Conservation (phyloP, 1,140 invertebrate species). For the Copidosoma floridanum region DNA sequence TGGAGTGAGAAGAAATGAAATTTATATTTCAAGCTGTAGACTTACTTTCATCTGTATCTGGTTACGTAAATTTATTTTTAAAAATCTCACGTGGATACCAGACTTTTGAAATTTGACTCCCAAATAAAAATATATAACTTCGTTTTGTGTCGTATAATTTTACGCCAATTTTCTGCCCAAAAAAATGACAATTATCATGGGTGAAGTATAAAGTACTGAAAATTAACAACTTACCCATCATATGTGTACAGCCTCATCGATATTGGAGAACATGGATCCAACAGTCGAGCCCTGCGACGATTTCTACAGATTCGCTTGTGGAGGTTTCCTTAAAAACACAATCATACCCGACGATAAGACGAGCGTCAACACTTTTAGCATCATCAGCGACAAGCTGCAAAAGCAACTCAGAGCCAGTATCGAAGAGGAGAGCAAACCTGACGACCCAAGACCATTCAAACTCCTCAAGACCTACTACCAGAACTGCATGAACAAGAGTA, state of each 20-base stretch:
- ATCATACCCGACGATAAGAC: conserved; percentile 75
- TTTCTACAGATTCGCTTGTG: conserved; percentile 75
- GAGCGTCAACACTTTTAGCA: conserved; percentile 74
- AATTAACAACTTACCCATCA: too few relatives aligned
- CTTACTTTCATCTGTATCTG: too few relatives aligned
- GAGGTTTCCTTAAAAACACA: conserved; percentile 46
- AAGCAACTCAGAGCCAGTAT: conserved; percentile 74
- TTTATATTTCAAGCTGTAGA: too few relatives aligned
- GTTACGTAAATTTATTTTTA: too few relatives aligned
- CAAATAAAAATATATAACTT: too few relatives aligned
- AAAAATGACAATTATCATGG: too few relatives aligned
- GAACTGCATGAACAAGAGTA: conserved; percentile 83
- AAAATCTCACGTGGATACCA: too few relatives aligned
- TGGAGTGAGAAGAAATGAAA: too few relatives aligned
- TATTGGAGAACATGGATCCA: conserved; percentile 59
- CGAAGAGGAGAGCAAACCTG: conserved; percentile 63
- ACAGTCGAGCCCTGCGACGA: conserved; percentile 73
- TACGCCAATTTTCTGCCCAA: too few relatives aligned
- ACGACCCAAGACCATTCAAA: conserved; percentile 70
- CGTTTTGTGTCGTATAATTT: too few relatives aligned
- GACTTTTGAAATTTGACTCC: too few relatives aligned
- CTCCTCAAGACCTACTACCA: conserved; percentile 75
- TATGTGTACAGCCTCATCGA: conserved; percentile 47
- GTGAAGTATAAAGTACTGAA: too few relatives aligned
- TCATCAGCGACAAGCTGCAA: conserved; percentile 75